Percentiles rank a stretch among this genome's conserved stretches.
These are phyloP conservation scores for Bubo scandiacus DNA, from an alignment of 2,113 vertebrate species.

Conservation along the genomic window DNA sequence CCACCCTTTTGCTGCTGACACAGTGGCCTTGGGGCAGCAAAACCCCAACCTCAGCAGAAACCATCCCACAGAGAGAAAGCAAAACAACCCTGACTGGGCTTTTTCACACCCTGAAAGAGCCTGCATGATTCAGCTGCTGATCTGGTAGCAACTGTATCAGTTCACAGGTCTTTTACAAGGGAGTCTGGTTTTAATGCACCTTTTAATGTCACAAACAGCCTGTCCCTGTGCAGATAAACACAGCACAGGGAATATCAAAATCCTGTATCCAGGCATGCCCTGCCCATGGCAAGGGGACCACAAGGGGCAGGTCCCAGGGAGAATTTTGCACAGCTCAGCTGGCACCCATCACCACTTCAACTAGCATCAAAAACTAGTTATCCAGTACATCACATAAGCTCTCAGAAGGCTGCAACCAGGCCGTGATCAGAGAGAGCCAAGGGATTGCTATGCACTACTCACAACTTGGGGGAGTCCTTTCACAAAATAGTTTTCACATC, in stretches of 20 bases:
- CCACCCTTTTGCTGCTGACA: not conserved
- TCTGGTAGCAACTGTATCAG: no score
- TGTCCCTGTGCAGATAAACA: fast-evolving
- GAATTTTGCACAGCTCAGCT: not conserved
- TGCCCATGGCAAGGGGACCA: fast-evolving
- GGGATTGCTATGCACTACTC: not conserved
- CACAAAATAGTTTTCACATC: fast-evolving
- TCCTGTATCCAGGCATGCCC: not conserved
- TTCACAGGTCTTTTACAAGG: not conserved
- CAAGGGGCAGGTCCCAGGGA: fast-evolving
- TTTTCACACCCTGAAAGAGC: not conserved
- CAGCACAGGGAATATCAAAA: not conserved
- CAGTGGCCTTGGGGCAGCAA: fast-evolving
- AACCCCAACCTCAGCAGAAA: not conserved
- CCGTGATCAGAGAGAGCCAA: fast-evolving
- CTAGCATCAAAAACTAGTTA: not conserved
- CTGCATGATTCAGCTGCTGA: not conserved
- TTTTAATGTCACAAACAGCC: not conserved
- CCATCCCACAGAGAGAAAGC: not conserved
- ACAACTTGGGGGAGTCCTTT: fast-evolving
- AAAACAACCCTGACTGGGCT: not conserved
- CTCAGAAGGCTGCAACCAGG: not conserved
- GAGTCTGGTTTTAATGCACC: not conserved
- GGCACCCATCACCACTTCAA: not conserved
- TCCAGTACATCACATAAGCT: no score